Evolutionary conservation across 2,888 invertebrate species (phyloP).

Genomic region (Panzeria rudis): DNA sequence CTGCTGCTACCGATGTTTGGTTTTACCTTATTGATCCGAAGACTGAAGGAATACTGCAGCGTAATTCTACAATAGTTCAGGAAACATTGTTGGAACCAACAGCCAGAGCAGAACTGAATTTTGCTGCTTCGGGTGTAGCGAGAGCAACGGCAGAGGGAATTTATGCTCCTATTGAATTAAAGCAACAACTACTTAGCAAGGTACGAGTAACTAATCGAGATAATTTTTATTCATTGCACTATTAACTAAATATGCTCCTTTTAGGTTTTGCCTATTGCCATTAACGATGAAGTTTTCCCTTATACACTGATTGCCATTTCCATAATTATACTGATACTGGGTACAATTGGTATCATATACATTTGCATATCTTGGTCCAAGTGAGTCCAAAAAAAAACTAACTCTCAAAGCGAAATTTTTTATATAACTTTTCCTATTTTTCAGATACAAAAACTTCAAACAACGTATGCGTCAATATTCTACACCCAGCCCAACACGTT

Average conservation of each 20-base stretch:
- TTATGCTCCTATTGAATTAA: conserved; percentile 84
- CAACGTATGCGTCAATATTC: conserved; percentile 91
- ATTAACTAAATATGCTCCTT: conserved; percentile 36
- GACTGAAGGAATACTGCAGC: conserved; percentile 89
- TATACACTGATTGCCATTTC: conserved; percentile 95
- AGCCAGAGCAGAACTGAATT: conserved; percentile 87
- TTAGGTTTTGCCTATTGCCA: conserved; percentile 85
- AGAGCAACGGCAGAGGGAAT: conserved; percentile 89
- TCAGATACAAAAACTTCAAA: conserved; percentile 93
- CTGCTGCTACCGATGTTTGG: conserved; percentile 93
- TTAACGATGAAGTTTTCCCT: conserved; percentile 90
- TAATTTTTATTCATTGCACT: background rate
- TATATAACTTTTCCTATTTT: background rate
- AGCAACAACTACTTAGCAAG: conserved; percentile 81
- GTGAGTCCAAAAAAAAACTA: conserved; percentile 84
- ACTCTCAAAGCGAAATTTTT: background rate
- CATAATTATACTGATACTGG: conserved; percentile 93
- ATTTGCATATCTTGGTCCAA: conserved; percentile 97
- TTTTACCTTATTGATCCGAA: conserved; percentile 93
- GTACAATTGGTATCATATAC: conserved; percentile 94
- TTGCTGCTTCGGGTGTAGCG: conserved; percentile 88
- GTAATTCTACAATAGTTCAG: conserved; percentile 89
- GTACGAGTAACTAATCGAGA: conserved; percentile 70
- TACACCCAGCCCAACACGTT: conserved; percentile 87
- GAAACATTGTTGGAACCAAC: conserved; percentile 87